phyloP scores from a whole-genome alignment of 2,888 invertebrate genomes.

The Pristionchus entomophagus region DNA sequence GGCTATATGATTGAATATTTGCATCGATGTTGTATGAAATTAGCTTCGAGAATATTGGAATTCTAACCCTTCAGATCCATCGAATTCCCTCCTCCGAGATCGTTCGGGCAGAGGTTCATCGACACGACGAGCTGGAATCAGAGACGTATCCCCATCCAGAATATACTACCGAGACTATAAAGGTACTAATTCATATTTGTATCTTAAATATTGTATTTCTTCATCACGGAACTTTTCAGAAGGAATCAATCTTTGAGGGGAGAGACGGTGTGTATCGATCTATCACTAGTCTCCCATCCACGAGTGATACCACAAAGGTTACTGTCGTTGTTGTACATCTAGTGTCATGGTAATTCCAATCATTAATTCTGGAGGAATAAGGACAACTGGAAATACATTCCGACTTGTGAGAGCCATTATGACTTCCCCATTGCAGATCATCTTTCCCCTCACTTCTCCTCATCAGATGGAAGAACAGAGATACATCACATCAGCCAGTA shows the following conservation, averaged over 20 bases:
- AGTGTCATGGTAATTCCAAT: too few species aligned
- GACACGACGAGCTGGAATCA: neutral
- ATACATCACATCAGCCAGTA: conserved; percentile 38
- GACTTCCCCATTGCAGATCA: neutral
- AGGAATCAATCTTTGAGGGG: neutral
- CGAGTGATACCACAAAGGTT: conserved; percentile 32
- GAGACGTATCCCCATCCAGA: conserved; percentile 24
- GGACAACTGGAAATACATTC: too few species aligned
- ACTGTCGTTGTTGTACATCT: too few species aligned
- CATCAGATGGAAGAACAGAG: neutral
- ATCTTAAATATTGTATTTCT: too few species aligned
- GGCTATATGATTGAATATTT: too few species aligned
- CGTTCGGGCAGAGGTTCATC: conserved; percentile 29
- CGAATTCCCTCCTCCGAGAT: neutral
- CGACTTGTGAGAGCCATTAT: too few species aligned
- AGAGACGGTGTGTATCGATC: conserved; percentile 29
- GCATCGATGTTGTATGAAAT: too few species aligned
- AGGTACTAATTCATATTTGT: too few species aligned
- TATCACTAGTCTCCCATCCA: conserved; percentile 16
- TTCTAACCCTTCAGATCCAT: neutral
- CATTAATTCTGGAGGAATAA: too few species aligned
- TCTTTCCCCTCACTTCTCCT: conserved; percentile 13
- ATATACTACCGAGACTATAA: neutral
- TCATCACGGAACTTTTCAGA: too few species aligned
- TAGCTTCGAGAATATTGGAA: too few species aligned